phyloP scores from a whole-genome alignment of 2,888 invertebrate species.

The Philereme transversata region DNA sequence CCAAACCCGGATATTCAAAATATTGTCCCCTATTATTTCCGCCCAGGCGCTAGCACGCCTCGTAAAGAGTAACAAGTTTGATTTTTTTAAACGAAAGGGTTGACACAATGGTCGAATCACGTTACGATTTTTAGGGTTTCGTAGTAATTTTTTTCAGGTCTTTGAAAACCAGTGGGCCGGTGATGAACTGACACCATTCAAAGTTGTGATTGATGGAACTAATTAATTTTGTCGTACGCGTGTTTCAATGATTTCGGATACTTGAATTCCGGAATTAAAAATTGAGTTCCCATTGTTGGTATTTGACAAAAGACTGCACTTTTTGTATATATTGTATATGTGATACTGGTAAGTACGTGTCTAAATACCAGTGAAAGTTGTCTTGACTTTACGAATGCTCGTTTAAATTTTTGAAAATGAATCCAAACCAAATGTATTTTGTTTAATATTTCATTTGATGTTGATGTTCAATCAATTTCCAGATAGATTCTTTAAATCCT shows the following conservation, averaged over 20 bases:
- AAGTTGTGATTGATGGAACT: constrained; percentile 78
- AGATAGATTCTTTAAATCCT: too few species aligned
- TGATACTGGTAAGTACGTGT: too few species aligned
- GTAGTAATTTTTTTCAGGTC: constrained; percentile 51
- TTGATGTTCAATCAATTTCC: too few species aligned
- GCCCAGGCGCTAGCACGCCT: constrained; percentile 61
- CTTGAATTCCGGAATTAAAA: constrained; percentile 70
- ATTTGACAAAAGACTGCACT: constrained; percentile 55
- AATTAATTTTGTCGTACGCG: constrained; percentile 78
- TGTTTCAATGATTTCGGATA: constrained; percentile 62
- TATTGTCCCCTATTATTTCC: constrained; percentile 67
- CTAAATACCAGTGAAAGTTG: constrained; percentile 5
- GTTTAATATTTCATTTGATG: too few species aligned
- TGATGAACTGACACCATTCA: constrained; percentile 70
- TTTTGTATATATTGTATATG: too few species aligned
- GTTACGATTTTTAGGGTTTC: constrained; percentile 56
- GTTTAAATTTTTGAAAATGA: too few species aligned
- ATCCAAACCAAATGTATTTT: too few species aligned
- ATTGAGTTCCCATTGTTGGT: constrained; percentile 56
- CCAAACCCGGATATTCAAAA: constrained; percentile 63
- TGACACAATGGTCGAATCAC: constrained; percentile 75
- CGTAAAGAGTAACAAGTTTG: constrained; percentile 58
- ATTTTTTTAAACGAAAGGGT: constrained; percentile 57
- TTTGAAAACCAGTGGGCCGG: constrained; percentile 71
- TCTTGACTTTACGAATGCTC: background rate